phyloP scores from a whole-genome alignment of 2,888 invertebrate genomes.

The Drosophila nigritarsus region DNA sequence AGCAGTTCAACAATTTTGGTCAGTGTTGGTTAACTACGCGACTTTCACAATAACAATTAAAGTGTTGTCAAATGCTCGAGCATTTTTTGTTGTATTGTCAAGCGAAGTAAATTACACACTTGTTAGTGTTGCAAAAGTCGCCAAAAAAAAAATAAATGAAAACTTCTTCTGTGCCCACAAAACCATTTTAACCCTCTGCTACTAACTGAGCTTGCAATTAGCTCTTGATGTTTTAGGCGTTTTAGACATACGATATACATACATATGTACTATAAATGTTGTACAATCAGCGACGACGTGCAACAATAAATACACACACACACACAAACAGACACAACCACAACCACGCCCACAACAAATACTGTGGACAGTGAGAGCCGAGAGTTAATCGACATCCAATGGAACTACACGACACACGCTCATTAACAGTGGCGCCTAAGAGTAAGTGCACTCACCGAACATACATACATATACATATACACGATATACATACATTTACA shows the following conservation, averaged over 20 bases:
- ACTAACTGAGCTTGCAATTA: conserved; percentile 58
- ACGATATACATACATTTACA: conserved; percentile 27
- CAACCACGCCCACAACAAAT: conserved; percentile 13
- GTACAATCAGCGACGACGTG: conserved; percentile 81
- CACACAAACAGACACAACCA: conserved; percentile 9
- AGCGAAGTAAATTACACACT: conserved; percentile 10
- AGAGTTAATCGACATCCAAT: conserved; percentile 47
- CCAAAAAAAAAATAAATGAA: conserved; percentile 2
- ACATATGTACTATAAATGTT: conserved; percentile 70
- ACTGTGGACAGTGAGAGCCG: conserved; percentile 20
- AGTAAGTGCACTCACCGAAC: conserved; percentile 71
- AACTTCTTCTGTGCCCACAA: conserved; percentile 37
- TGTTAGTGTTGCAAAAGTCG: conserved; percentile 43
- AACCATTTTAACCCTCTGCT: conserved; percentile 30
- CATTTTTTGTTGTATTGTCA: conserved; percentile 5
- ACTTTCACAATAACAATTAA: conserved; percentile 11
- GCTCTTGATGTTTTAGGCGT: conserved; percentile 75
- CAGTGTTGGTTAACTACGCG: conserved; percentile 31
- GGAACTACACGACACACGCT: conserved; percentile 28
- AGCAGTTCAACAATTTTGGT: conserved; percentile 6
- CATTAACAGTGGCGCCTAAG: conserved; percentile 67
- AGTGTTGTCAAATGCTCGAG: conserved; percentile 29
- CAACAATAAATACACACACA: conserved; percentile 65
- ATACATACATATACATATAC: conserved; percentile 14
- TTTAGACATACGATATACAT: conserved; percentile 67